A percentile compares a stretch with the other conserved stretches of the same genome.
Conservation (phyloP, 2,797 vertebrate genomes). For the Anguilla pacifica region DNA sequence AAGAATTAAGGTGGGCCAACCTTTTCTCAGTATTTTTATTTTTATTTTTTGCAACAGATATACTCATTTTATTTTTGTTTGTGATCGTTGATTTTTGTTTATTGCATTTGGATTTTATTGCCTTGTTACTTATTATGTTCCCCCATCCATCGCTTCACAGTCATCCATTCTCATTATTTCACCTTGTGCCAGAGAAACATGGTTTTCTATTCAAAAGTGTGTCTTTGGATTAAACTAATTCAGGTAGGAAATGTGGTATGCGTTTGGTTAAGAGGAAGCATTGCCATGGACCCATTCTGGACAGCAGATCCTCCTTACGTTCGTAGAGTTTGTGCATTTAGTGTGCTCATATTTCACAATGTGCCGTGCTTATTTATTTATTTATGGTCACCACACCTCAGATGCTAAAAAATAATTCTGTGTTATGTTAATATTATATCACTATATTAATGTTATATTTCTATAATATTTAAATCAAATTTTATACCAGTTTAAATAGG, state of each 20-base stretch:
- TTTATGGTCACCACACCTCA: not conserved
- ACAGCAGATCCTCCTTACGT: not conserved
- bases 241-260: not conserved
- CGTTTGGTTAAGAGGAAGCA: not conserved
- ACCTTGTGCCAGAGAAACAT: not conserved
- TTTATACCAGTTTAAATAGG: not conserved
- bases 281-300: not conserved
- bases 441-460: not conserved
- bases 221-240: slow-evolving; percentile 9
- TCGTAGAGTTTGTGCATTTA: not conserved
- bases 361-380: not conserved
- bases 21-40: not conserved
- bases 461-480: no score
- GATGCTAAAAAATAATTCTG: not conserved
- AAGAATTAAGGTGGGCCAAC: not conserved
- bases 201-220: not conserved
- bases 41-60: not conserved
- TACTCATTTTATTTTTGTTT: not conserved
- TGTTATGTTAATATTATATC: not conserved
- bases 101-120: not conserved
- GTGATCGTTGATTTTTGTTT: not conserved
- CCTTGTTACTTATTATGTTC: not conserved
- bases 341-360: not conserved
- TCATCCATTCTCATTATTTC: not conserved
- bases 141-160: not conserved